These are phyloP conservation scores for Lasiurus borealis DNA, from an alignment of 2,113 vertebrate genomes.

Conservation along the genomic window DNA sequence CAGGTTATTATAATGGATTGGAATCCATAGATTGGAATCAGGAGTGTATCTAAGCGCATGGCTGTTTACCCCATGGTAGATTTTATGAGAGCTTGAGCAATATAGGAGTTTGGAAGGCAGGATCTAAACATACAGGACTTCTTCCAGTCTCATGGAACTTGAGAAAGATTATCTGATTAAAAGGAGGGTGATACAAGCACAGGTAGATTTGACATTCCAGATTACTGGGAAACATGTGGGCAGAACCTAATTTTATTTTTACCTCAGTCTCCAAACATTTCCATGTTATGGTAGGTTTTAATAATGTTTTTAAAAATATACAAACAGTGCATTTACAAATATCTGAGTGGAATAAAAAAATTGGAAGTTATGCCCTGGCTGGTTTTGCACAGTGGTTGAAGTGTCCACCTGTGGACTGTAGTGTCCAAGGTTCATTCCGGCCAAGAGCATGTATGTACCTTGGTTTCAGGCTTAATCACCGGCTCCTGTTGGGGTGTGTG, in stretches of 20 bases:
- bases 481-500: too few relatives aligned
- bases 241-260: background rate
- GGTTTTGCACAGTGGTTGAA: too few relatives aligned
- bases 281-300: background rate
- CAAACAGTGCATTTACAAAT: background rate
- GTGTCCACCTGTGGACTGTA: too few relatives aligned
- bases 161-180: background rate
- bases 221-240: background rate
- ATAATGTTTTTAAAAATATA: background rate
- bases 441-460: too few relatives aligned
- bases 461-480: too few relatives aligned
- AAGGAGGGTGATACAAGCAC: background rate
- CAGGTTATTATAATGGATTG: background rate
- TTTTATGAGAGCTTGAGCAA: background rate
- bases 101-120: background rate
- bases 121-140: background rate
- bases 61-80: background rate
- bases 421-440: too few relatives aligned
- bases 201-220: background rate
- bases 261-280: background rate
- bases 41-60: background rate
- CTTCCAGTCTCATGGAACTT: background rate
- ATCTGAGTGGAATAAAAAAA: background rate
- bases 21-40: background rate
- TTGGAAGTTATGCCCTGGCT: too few relatives aligned